These are phyloP conservation scores for Aspidoscelis tigris DNA, from an alignment of 2,113 vertebrate species.

Conservation along the genomic window DNA sequence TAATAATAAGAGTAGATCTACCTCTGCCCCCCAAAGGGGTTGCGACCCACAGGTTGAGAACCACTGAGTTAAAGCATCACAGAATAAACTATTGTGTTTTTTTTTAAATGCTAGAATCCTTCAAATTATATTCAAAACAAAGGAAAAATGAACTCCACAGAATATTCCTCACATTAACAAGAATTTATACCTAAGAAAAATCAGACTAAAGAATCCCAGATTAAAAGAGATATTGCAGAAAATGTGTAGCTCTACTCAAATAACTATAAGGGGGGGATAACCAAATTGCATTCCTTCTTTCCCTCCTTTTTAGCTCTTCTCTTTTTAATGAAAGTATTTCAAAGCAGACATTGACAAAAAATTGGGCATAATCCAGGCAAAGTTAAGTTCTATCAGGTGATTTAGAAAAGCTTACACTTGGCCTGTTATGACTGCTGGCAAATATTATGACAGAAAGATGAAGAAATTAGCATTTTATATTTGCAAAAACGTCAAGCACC, in stretches of 20 bases:
- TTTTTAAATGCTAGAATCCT: not conserved
- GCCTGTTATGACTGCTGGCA: not conserved
- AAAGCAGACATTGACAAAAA: slow-evolving; percentile 42
- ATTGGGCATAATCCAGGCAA: not conserved
- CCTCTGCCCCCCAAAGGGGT: no score
- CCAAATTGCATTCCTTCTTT: not conserved
- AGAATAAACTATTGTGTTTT: no score
- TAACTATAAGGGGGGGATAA: slow-evolving; percentile 29
- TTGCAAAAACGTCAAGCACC: slow-evolving; percentile 10
- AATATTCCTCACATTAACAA: not conserved
- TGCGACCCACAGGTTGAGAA: no score
- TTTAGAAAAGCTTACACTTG: not conserved
- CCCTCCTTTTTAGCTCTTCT: slow-evolving; percentile 40
- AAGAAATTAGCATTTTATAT: slow-evolving; percentile 32
- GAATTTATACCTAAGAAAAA: slow-evolving; percentile 38
- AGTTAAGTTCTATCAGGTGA: not conserved
- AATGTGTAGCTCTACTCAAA: slow-evolving; percentile 50
- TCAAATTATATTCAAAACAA: not conserved
- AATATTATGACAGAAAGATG: slow-evolving; percentile 24
- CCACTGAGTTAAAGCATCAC: no score
- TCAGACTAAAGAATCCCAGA: slow-evolving; percentile 17
- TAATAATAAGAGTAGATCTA: no score
- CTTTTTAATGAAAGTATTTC: slow-evolving; percentile 26
- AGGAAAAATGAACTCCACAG: not conserved
- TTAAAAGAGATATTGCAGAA: slow-evolving; percentile 28